Base-by-base conservation (phyloP, 2,888 invertebrate species). In the Alloplasta piceator region DNA sequence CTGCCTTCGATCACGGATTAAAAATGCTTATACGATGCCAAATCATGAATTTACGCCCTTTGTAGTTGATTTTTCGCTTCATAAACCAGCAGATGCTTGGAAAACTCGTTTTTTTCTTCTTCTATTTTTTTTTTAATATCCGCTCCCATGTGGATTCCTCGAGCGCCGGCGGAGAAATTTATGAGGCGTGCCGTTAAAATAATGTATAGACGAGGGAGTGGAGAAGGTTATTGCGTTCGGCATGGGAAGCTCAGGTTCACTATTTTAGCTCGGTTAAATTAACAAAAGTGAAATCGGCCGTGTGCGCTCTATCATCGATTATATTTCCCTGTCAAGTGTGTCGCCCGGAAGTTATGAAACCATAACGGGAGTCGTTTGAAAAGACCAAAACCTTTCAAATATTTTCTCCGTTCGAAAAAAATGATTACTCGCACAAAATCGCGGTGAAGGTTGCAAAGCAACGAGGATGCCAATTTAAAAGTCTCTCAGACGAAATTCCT, bases 181-280 rank as follows among this genome's bases (percentile, higher is more conserved):
- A 80, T 72, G 72, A 56, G 72, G n/a, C 72, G 48, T 61, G 72
- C 64, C 67, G 72, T 75, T 72, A 75, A 80, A 67, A 67, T 75
- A 79, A 79, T 70, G 70, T 74, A 63, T 75, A 66, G 78, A 52
- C 60, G 55, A 64, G 64, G 71, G 66, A 64, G 74, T n/a, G 55
- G 52, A 66, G 60, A 66, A 60, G 71, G 67, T 76, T 67, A 72
- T 72, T 72, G 78, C 72, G 80, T 46, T 58, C 14, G 48, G 61
- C 56, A 63, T 72, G 76, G 72, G 67, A 76, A 78, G 63, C 58
- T 75, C 67, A 43, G 67, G 72, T 71, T 43, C 64, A 63, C 64
- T 68, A 67, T 68, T 72, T 67, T 72, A 50, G 56, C 61, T 67
- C 43, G 70, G 61, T 63, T 76, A 56, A 80, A 56, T 55, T 72